Percentiles rank a stretch among this genome's conserved stretches.
Conservation (phyloP, 2,113 vertebrate species). For the Uria aalge region DNA sequence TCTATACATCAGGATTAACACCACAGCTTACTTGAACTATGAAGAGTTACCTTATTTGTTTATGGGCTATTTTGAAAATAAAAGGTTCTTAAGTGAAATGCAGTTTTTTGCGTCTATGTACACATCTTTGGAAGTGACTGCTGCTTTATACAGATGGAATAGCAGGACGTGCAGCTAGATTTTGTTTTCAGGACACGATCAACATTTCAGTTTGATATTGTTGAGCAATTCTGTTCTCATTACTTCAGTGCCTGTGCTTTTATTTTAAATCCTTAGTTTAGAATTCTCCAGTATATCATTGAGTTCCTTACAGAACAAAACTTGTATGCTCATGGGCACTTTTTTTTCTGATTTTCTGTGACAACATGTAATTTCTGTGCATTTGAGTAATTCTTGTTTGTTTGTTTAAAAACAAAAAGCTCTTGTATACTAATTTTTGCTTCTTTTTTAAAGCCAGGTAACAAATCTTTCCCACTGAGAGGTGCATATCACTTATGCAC, state of each 20-base stretch:
- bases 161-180: not conserved
- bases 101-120: not conserved
- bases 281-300: not conserved
- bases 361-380: not conserved
- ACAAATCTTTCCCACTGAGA: constrained; percentile 17
- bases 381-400: not conserved
- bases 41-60: not conserved
- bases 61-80: not conserved
- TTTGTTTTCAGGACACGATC: not conserved
- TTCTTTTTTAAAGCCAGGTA: constrained; percentile 32
- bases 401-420: not conserved
- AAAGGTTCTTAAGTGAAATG: not conserved
- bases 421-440: not conserved
- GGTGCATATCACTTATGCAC: not conserved
- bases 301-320: not conserved
- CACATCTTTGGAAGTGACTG: not conserved
- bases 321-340: not conserved
- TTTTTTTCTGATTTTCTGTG: not conserved
- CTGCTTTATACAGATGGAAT: not conserved
- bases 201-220: not conserved
- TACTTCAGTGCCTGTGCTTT: not conserved
- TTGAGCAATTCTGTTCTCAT: not conserved
- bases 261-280: not conserved
- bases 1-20: not conserved
- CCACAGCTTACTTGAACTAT: not conserved